Base-by-base conservation (phyloP, 2,797 vertebrate genomes). In the Alectoris magna region DNA sequence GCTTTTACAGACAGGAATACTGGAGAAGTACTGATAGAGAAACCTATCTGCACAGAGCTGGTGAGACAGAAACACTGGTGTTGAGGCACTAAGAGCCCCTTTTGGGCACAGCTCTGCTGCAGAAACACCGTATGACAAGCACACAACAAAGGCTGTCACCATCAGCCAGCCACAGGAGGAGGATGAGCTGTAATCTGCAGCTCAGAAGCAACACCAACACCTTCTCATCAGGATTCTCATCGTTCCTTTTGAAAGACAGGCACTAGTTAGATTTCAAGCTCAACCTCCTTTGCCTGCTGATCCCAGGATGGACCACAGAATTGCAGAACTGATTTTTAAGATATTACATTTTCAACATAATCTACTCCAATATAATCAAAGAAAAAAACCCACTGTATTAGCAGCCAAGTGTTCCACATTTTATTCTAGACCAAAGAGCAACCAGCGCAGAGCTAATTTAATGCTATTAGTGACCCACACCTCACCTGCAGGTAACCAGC, bases 351-450 rank as follows among this genome's bases (percentile, higher is more conserved):
- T 84, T 71, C 48, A 67, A 36, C 38, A 51, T 9, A 27, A 46
- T 70, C 12, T n/a, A 56, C 18, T 76, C 36, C 10, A 24, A 51
- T 44, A 56, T 75, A 62, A 62, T 67, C 48, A 51, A 67, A 76
- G 19, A 36, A 73, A 39, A 67, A 68, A 34, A 55, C 2, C 9
- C 26, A n/a, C 10, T 22, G 7, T 23, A 74, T 49, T 66, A 79
- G 48, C 39, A 79, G 26, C 34, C 70, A 66, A 84, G 48, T 3
- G 59, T 19, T 74, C 29, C 13, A 60, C 41, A 31, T 64, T 75
- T 84, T 80, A 36, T 53, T 79, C 53, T 43, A 70, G 55, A 70
- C 31, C 27, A 91, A 79, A 16, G 21, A 93, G 75, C 36, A 91
- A 78, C 19, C 39, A 86, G 41, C 2, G 53, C 55, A 75, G 63